Percentiles rank a stretch among this genome's conserved stretches.
Conservation (phyloP, 1,140 invertebrate species). For the Cephus cinctus region DNA sequence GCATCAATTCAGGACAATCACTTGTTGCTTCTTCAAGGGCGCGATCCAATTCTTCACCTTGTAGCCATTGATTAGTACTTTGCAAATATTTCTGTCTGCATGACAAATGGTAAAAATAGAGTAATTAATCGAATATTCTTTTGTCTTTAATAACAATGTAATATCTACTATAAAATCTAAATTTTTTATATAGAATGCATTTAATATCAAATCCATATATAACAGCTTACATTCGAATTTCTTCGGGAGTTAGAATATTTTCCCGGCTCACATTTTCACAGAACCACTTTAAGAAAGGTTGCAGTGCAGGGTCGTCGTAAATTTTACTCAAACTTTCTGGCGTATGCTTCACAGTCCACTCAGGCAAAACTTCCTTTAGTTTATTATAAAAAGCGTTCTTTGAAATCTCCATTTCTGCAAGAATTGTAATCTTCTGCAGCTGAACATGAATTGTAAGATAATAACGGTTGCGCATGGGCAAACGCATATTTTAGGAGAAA, state of each 20-base stretch:
- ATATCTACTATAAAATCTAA: not conserved
- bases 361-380: slow-evolving; percentile 31
- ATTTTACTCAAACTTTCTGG: slow-evolving; percentile 27
- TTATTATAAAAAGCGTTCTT: slow-evolving; percentile 18
- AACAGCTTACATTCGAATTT: slow-evolving; percentile 38
- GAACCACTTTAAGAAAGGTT: slow-evolving; percentile 50
- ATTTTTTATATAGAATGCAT: not conserved
- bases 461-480: no score
- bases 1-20: slow-evolving; percentile 39
- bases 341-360: slow-evolving; percentile 24
- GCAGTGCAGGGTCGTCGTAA: slow-evolving; percentile 26
- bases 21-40: slow-evolving; percentile 31
- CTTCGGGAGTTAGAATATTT: slow-evolving; percentile 40
- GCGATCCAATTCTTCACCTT: slow-evolving; percentile 35
- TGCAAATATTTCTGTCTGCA: slow-evolving; percentile 35
- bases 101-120: slow-evolving; percentile 12
- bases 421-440: no score
- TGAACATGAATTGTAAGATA: no score
- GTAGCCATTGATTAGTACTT: slow-evolving; percentile 31
- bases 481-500: not conserved
- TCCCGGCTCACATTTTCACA: slow-evolving; percentile 31
- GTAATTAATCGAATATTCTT: not conserved
- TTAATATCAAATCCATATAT: not conserved
- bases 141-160: not conserved
- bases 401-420: not conserved